These are phyloP conservation scores for Leiothrix lutea DNA, from an alignment of 2,113 vertebrate genomes.

Conservation along the genomic window DNA sequence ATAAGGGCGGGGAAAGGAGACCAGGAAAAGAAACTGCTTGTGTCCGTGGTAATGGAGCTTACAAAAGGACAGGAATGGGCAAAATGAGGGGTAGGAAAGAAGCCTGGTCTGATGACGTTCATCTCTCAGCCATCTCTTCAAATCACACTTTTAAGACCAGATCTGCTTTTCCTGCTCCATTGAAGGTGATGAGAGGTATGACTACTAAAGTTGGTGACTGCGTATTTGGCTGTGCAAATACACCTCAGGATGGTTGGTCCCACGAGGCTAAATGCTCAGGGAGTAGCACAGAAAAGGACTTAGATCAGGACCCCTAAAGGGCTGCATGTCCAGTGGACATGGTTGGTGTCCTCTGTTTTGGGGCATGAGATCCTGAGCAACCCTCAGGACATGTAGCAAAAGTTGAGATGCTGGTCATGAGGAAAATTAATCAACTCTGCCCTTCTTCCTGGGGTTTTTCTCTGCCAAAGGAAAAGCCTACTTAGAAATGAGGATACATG, in stretches of 20 bases:
- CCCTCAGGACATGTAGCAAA: neutral
- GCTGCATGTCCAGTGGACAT: rapidly evolving
- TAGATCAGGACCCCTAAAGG: neutral
- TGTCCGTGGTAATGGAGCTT: neutral
- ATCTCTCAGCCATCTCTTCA: neutral
- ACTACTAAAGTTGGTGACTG: neutral
- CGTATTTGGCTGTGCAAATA: neutral
- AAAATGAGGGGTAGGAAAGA: neutral
- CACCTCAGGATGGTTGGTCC: too few species aligned
- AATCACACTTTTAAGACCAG: neutral
- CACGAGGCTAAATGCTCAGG: neutral
- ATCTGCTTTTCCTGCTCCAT: neutral
- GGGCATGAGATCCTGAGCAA: neutral
- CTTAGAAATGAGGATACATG: neutral
- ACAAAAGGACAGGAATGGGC: neutral
- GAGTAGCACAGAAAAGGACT: neutral
- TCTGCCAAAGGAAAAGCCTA: neutral
- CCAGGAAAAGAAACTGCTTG: neutral
- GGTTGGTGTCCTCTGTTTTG: neutral
- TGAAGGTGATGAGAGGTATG: neutral
- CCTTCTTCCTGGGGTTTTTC: neutral
- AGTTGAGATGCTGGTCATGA: neutral
- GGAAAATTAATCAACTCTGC: neutral
- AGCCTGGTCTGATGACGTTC: neutral
- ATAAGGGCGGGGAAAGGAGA: neutral